A percentile compares a stretch with the other conserved stretches of the same genome.
These are phyloP conservation scores for Prorops nasuta DNA, from an alignment of 1,140 invertebrate species.

Conservation along the genomic window DNA sequence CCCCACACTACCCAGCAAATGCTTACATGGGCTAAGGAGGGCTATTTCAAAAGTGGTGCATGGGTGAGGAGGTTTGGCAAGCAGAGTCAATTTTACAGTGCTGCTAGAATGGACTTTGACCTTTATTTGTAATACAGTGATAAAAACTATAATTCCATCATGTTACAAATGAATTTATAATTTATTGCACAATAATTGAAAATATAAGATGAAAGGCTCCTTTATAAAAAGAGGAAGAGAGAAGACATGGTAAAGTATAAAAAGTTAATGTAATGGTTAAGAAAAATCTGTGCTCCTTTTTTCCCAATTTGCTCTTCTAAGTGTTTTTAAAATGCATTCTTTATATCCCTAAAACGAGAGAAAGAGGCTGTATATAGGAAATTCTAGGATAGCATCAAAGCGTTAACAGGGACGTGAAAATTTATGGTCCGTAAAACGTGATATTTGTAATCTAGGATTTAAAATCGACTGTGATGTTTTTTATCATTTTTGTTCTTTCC, in stretches of 20 bases:
- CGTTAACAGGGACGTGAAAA: slow-evolving; percentile 11
- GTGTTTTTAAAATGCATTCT: too few species aligned
- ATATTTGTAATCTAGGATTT: slow-evolving; percentile 29
- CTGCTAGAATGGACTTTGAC: slow-evolving; percentile 91
- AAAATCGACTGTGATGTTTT: too few species aligned
- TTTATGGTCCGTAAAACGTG: slow-evolving; percentile 16
- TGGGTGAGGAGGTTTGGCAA: slow-evolving; percentile 80
- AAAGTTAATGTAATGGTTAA: too few species aligned
- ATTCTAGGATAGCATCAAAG: too few species aligned
- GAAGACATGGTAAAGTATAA: too few species aligned
- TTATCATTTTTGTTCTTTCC: too few species aligned
- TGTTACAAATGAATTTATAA: neutral
- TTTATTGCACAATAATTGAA: neutral
- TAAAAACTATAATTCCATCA: slow-evolving; percentile 18
- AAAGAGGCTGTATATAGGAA: too few species aligned
- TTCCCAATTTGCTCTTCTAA: too few species aligned
- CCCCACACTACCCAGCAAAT: slow-evolving; percentile 84
- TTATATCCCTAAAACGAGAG: too few species aligned
- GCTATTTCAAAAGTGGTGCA: slow-evolving; percentile 83
- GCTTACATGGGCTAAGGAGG: slow-evolving; percentile 81
- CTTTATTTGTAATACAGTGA: slow-evolving; percentile 70
- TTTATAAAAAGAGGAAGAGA: too few species aligned
- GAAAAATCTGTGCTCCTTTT: too few species aligned
- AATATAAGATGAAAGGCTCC: neutral
- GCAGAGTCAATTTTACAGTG: slow-evolving; percentile 79